Evolutionary conservation across 2,888 invertebrate genomes (phyloP).

Genomic region (Gasteruption jaculator): DNA sequence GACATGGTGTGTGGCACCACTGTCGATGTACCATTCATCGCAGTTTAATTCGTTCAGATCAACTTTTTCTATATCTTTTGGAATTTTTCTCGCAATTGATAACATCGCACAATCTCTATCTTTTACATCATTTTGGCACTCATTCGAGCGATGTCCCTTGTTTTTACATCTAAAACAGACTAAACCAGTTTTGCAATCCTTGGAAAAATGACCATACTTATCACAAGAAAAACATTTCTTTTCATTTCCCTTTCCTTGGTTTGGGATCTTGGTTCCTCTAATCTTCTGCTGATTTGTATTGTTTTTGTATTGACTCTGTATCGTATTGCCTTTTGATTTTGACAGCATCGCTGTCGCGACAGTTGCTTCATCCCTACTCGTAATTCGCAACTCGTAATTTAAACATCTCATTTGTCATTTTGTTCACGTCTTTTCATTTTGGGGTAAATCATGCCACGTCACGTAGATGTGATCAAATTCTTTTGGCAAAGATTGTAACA

Average conservation of each 20-base stretch:
- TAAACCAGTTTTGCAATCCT: slow-evolving; percentile 3
- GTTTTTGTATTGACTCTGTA: too few relatives aligned
- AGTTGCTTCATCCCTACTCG: background rate
- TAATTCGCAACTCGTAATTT: slow-evolving; percentile 3
- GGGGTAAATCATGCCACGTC: slow-evolving; percentile 11
- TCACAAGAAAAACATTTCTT: slow-evolving; percentile 8
- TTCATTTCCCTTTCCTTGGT: too few relatives aligned
- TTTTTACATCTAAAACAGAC: slow-evolving; percentile 8
- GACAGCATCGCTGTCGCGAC: background rate
- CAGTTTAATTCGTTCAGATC: slow-evolving; percentile 1
- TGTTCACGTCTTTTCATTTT: slow-evolving; percentile 3
- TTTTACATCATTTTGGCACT: background rate
- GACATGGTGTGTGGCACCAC: slow-evolving; percentile 11
- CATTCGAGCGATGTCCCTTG: slow-evolving; percentile 2
- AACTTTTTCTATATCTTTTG: background rate
- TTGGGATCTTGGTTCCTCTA: too few relatives aligned
- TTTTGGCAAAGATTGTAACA: slow-evolving; percentile 7
- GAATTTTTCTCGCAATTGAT: background rate
- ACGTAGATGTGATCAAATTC: slow-evolving; percentile 13
- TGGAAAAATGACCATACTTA: slow-evolving; percentile 1
- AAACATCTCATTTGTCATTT: slow-evolving; percentile 6
- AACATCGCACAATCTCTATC: slow-evolving; percentile 3
- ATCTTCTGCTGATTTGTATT: too few relatives aligned
- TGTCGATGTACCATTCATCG: slow-evolving; percentile 8
- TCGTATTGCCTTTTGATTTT: too few relatives aligned